Evolutionary conservation across 2,797 vertebrate genomes (phyloP).

Genomic region (Notamacropus eugenii): DNA sequence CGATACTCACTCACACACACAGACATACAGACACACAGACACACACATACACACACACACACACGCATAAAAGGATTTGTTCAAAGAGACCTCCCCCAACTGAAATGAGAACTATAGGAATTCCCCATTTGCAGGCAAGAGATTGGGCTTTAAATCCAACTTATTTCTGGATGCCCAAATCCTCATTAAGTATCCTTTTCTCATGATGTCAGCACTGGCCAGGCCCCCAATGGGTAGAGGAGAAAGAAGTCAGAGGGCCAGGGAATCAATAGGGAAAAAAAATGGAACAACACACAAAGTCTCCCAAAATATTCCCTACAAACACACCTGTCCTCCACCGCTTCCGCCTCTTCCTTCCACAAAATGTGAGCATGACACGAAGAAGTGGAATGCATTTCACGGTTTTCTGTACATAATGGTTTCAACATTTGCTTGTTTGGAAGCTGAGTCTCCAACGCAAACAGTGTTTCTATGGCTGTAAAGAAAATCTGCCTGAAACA

Average conservation of each 20-base stretch:
- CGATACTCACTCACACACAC: too few species aligned
- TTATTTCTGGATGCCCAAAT: conserved; percentile 3
- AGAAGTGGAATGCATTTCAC: not conserved
- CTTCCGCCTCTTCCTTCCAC: not conserved
- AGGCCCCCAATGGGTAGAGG: not conserved
- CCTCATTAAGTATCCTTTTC: conserved; percentile 19
- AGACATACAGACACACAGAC: too few species aligned
- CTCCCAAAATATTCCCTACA: not conserved
- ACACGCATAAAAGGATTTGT: not conserved
- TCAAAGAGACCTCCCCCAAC: not conserved
- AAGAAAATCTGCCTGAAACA: conserved; percentile 10
- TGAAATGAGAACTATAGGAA: conserved; percentile 21
- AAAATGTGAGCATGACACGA: not conserved
- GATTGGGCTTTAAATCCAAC: not conserved
- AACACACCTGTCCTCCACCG: accelerated
- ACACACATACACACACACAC: not conserved
- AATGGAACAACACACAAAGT: not conserved
- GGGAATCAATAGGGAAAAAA: not conserved
- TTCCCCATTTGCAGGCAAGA: not conserved
- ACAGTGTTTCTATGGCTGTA: not conserved
- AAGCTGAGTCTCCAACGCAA: not conserved
- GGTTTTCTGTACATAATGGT: not conserved
- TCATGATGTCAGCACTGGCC: not conserved
- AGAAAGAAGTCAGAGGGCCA: not conserved
- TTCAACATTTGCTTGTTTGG: conserved; percentile 34